Conservation (phyloP, 2,888 invertebrate species). For the Eupithecia subumbrata region DNA sequence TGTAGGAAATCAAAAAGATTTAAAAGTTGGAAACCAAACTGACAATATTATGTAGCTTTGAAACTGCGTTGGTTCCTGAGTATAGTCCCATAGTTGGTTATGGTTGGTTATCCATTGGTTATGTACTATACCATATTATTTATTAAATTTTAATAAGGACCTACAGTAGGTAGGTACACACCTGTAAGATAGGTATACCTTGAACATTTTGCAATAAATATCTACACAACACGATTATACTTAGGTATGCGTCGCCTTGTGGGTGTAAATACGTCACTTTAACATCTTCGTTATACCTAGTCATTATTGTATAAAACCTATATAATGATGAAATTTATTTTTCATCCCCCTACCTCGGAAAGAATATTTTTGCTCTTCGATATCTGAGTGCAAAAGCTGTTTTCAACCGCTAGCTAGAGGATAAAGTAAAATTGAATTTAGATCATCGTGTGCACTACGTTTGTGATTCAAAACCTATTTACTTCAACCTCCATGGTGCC, state of each 20-base stretch:
- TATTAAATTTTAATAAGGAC: neutral
- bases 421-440: too few relatives aligned
- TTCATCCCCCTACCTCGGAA: too few relatives aligned
- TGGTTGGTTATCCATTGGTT: too few relatives aligned
- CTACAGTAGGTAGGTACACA: too few relatives aligned
- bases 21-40: neutral
- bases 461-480: too few relatives aligned
- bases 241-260: neutral
- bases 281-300: conserved; percentile 46
- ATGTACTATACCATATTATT: neutral
- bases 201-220: conserved; percentile 60
- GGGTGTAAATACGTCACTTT: conserved; percentile 37
- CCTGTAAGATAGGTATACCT: conserved; percentile 38
- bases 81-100: neutral
- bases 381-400: too few relatives aligned
- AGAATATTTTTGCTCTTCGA: too few relatives aligned
- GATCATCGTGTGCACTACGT: too few relatives aligned
- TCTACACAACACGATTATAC: conserved; percentile 11
- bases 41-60: neutral
- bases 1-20: neutral
- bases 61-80: neutral
- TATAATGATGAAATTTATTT: neutral
- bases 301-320: neutral
- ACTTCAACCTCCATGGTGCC: too few relatives aligned
- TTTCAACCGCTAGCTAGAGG: too few relatives aligned